Evolutionary conservation across 2,888 invertebrate species (phyloP), one percentile per base, ranked within the genome.

Genomic region (Corythucha ciliata): DNA sequence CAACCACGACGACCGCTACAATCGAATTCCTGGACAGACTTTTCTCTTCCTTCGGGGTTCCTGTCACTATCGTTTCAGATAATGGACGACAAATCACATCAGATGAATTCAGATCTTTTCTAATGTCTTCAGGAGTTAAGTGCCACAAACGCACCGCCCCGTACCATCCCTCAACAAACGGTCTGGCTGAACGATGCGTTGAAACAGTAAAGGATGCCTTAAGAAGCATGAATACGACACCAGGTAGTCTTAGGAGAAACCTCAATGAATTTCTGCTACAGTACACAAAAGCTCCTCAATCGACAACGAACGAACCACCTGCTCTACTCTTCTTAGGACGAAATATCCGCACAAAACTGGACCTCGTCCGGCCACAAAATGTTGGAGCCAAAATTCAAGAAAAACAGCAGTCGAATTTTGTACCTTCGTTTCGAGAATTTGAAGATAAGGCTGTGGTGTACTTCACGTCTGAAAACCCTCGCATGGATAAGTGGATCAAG

Each of bases 41-140:
- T 20, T 60, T 60, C 26, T 29, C 48, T 3, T 32, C 56, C 5
- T 58, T 42, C 42, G 60, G 59, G 6, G 22, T 57, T 7, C 57
- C 59, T 0, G 1, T 54, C 2, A 56, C 54, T 14, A 36, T 52
- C 1, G 61, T 60, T 7, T 56, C 58, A 2, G 60, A 60, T 36
- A 55, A 55, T 1, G 59, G 58, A 3, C 53, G 56, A 5, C 57
- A 58, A 25, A 59, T 60, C 27, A 54, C 49, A 34, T 39, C 53
- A 14, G 33, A 2, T 2, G 52, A 58, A 27, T 59, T 60, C 37
- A 7, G 10, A 6, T 33, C 48, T 8, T 61, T 58, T 27, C 32
- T 58, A 20, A 47, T 46, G 7, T 10, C 12, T 12, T 56, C 58
- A 33, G 54, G 57, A 8, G 36, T 60, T 7, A 36, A 53, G 2